These are phyloP conservation scores for Passer montanus DNA, from an alignment of 2,113 vertebrate species.

Conservation along the genomic window DNA sequence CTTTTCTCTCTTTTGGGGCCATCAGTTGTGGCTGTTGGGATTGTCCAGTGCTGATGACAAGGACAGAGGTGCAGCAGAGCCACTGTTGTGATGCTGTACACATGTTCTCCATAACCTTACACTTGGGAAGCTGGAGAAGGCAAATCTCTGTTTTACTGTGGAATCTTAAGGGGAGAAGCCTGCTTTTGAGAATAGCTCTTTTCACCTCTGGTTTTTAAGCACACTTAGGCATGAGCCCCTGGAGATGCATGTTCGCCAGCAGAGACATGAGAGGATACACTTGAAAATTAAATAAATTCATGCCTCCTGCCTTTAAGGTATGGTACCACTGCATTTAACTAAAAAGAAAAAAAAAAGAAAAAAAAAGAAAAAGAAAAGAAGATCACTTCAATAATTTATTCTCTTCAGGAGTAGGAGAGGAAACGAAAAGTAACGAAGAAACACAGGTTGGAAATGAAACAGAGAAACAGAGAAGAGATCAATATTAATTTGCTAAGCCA, in stretches of 20 bases:
- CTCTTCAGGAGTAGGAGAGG: neutral
- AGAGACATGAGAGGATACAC: neutral
- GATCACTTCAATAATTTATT: fast-evolving
- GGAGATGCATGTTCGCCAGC: fast-evolving
- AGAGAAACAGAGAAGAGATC: neutral
- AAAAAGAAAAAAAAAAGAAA: neutral
- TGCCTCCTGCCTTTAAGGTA: neutral
- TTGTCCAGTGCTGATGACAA: too few relatives aligned
- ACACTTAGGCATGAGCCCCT: neutral
- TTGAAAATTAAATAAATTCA: neutral
- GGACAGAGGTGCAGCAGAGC: neutral
- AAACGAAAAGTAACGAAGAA: neutral
- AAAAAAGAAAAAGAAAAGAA: fast-evolving
- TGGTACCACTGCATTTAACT: neutral
- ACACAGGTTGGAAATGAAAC: neutral
- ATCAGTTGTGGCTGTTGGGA: neutral
- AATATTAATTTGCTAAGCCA: neutral
- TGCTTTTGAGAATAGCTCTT: neutral
- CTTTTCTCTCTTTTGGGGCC: neutral
- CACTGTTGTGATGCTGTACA: neutral
- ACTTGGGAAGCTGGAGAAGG: neutral
- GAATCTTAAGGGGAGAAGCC: neutral
- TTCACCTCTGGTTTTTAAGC: neutral
- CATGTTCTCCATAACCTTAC: fast-evolving
- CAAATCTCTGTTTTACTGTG: neutral